Percentiles rank a stretch among this genome's conserved stretches.
Conservation (phyloP, 2,113 vertebrate species). For the Brachyistius frenatus region DNA sequence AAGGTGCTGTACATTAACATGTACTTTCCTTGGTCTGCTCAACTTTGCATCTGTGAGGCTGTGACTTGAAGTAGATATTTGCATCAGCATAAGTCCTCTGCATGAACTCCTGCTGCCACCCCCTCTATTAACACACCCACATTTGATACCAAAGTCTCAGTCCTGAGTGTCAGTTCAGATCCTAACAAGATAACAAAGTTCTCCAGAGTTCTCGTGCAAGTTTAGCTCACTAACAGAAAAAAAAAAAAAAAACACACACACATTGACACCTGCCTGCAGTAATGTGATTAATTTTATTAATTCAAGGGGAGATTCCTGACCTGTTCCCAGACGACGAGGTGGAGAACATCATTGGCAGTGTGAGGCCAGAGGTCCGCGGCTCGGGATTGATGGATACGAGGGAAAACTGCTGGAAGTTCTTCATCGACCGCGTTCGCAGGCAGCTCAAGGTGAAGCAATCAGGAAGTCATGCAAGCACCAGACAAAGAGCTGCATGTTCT, state of each 20-base stretch:
- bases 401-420: slow-evolving; percentile 97
- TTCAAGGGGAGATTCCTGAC: slow-evolving; percentile 94
- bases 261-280: background rate
- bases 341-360: slow-evolving; percentile 89
- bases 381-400: slow-evolving; percentile 89
- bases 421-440: slow-evolving; percentile 89
- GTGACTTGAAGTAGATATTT: slow-evolving; percentile 27
- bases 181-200: slow-evolving; percentile 37
- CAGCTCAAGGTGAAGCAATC: slow-evolving; percentile 90
- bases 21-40: background rate
- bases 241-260: background rate
- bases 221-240: background rate
- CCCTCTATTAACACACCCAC: slow-evolving; percentile 38
- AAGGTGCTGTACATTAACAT: background rate
- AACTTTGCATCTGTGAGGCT: slow-evolving; percentile 17
- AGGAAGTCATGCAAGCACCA: slow-evolving; percentile 7
- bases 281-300: slow-evolving; percentile 15
- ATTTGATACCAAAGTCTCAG: slow-evolving; percentile 22
- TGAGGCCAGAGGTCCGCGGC: slow-evolving; percentile 90
- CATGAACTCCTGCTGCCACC: slow-evolving; percentile 44
- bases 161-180: slow-evolving; percentile 46
- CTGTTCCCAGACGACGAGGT: slow-evolving; percentile 93
- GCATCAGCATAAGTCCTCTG: slow-evolving; percentile 50
- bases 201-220: background rate
- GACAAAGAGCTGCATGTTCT: slow-evolving; percentile 11